Conservation (phyloP, 2,797 vertebrate species). For the Tapera naevia region DNA sequence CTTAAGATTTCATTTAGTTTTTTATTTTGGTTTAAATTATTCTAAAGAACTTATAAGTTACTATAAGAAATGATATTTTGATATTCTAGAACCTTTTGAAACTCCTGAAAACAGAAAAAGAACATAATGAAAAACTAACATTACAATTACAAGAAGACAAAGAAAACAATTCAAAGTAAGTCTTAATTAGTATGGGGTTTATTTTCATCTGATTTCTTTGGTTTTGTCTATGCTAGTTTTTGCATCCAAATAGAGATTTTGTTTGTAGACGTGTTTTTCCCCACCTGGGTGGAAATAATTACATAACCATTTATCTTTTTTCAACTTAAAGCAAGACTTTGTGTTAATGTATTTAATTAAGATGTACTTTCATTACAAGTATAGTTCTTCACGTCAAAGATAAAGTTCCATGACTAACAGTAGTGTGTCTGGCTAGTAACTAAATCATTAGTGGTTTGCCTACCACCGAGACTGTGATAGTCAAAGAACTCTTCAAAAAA, state of each 20-base stretch:
- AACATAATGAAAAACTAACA: slow-evolving; percentile 81
- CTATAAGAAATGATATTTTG: neutral
- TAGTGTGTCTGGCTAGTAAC: neutral
- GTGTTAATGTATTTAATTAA: neutral
- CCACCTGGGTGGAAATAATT: neutral
- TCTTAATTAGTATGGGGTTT: neutral
- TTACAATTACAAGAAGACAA: slow-evolving; percentile 89
- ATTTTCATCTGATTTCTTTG: neutral
- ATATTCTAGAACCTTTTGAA: slow-evolving; percentile 81
- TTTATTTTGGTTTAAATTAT: neutral
- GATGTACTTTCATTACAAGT: neutral
- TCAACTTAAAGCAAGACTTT: neutral
- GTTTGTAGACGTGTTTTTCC: neutral
- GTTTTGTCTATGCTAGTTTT: neutral
- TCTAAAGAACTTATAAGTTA: neutral
- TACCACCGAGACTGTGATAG: neutral
- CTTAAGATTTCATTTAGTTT: neutral
- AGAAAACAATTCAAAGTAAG: slow-evolving; percentile 91
- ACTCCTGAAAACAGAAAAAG: slow-evolving; percentile 84
- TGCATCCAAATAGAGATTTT: neutral
- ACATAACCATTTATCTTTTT: neutral
- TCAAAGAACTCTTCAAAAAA: neutral
- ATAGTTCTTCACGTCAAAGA: neutral
- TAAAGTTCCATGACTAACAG: neutral
- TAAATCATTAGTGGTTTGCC: neutral